Evolutionary conservation across 2,797 vertebrate species (phyloP), one percentile per base, ranked within the genome.

Genomic region (Gouania willdenowi): DNA sequence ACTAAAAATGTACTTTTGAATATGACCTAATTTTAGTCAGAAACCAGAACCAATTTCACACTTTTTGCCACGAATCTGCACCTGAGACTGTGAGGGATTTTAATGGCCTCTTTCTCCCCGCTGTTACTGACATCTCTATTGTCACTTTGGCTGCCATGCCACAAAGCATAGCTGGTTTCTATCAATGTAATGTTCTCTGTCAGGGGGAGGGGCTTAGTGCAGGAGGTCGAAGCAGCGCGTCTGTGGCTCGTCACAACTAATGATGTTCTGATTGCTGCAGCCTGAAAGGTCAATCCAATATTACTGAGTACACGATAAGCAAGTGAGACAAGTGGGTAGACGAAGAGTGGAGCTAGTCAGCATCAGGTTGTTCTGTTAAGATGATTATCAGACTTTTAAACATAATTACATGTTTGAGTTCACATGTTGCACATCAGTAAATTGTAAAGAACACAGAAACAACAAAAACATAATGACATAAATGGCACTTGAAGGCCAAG

Each of bases 241-340:
- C 69, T 70, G 75, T 1, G 35, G 46, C 62, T 49, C 52, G 58
- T 67, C 26, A 4, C 61, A 41, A 57, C 79, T 80, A 86, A 84
- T 83, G 74, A 85, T 80, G 82, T 79, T 75, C 49, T 40, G 65
- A 72, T 73, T 76, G 67, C 68, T 42, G 47, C 49, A 59, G 68
- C 66, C 78, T 62, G 47, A 58, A 64, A 71, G 77, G 80, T 83
- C 71, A 82, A 83, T 79, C 77, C 69, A 77, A 79, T 82, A 82
- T 58, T 61, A 71, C 40, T 41, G 50, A 66, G 64, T 71, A 58
- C 44, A 44, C 49, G 46, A 41, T 20, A 25, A 21, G 52, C 13
- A 14, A 14, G 13, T 14, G 13, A 2, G 14, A n/a, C n/a, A n/a
- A n/a, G n/a, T n/a, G n/a, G n/a, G n/a, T n/a, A 61, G 36, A 41